These are phyloP conservation scores for Cinara cedri DNA, from an alignment of 2,888 invertebrate species.

Conservation along the genomic window DNA sequence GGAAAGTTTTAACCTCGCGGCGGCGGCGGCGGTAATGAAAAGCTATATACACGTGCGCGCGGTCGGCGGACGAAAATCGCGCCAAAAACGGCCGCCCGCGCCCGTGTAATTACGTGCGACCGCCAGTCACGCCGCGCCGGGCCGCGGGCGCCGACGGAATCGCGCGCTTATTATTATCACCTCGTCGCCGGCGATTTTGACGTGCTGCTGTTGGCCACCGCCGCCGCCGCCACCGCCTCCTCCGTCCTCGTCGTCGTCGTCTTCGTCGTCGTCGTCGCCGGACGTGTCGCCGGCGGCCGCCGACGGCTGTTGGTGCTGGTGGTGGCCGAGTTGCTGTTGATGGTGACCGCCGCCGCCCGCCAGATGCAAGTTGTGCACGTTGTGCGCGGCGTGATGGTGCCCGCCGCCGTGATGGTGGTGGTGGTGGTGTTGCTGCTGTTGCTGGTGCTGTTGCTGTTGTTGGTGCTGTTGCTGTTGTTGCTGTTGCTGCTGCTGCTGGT, in stretches of 20 bases:
- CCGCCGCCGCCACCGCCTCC: slow-evolving; percentile 5
- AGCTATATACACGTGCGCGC: slow-evolving; percentile 35
- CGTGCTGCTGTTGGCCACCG: background rate
- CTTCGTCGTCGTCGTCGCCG: background rate
- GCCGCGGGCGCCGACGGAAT: background rate
- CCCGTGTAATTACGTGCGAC: slow-evolving; percentile 1
- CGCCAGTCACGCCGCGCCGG: background rate
- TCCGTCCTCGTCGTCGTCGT: background rate
- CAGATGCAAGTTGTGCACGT: background rate
- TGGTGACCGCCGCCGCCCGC: background rate
- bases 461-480: slow-evolving; percentile 26
- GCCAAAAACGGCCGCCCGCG: slow-evolving; percentile 31
- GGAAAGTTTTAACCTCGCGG: background rate
- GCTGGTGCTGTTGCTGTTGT: slow-evolving; percentile 39
- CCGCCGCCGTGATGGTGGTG: slow-evolving; percentile 42
- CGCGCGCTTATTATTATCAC: slow-evolving; percentile 23
- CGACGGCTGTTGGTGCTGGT: background rate
- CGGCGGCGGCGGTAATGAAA: slow-evolving; percentile 27
- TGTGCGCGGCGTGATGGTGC: slow-evolving; percentile 44
- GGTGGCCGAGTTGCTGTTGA: background rate
- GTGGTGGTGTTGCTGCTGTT: background rate
- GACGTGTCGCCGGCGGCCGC: background rate
- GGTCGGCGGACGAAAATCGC: slow-evolving; percentile 15
- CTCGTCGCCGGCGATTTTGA: slow-evolving; percentile 29
- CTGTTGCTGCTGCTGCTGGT: slow-evolving; percentile 38